These are phyloP conservation scores for Philhelius pedissequus DNA, from an alignment of 2,888 invertebrate species.

Conservation along the genomic window DNA sequence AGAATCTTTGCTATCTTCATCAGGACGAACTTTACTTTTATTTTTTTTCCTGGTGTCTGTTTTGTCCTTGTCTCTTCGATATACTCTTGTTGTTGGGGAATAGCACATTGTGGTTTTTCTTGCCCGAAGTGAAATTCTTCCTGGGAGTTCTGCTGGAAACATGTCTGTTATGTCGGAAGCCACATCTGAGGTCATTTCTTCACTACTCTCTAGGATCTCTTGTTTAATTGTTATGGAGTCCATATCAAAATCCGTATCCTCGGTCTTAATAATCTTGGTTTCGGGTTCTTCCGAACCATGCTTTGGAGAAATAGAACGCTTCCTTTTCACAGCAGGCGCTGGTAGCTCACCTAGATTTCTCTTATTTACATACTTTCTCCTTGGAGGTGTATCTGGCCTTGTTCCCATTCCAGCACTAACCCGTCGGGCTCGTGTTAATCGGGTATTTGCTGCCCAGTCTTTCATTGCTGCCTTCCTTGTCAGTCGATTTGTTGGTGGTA, in stretches of 20 bases:
- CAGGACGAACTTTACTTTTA: conserved; percentile 62
- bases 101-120: conserved; percentile 55
- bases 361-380: conserved; percentile 51
- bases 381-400: conserved; percentile 62
- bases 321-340: conserved; percentile 35
- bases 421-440: conserved; percentile 75
- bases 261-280: conserved; percentile 73
- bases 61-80: conserved; percentile 69
- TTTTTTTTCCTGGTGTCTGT: conserved; percentile 56
- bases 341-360: conserved; percentile 62
- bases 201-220: conserved; percentile 72
- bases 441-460: conserved; percentile 74
- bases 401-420: conserved; percentile 45
- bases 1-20: conserved; percentile 77
- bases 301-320: conserved; percentile 50
- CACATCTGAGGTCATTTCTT: conserved; percentile 70
- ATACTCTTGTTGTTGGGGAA: conserved; percentile 63
- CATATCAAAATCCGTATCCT: conserved; percentile 60
- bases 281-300: conserved; percentile 65
- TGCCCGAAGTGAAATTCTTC: conserved; percentile 50
- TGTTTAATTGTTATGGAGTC: conserved; percentile 72
- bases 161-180: conserved; percentile 63
- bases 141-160: conserved; percentile 54
- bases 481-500: conserved; percentile 72
- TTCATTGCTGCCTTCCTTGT: conserved; percentile 76